Percentiles rank a stretch among this genome's conserved stretches.
Evolutionary conservation across 1,140 invertebrate species (phyloP).

Genomic region (Apis dorsata): DNA sequence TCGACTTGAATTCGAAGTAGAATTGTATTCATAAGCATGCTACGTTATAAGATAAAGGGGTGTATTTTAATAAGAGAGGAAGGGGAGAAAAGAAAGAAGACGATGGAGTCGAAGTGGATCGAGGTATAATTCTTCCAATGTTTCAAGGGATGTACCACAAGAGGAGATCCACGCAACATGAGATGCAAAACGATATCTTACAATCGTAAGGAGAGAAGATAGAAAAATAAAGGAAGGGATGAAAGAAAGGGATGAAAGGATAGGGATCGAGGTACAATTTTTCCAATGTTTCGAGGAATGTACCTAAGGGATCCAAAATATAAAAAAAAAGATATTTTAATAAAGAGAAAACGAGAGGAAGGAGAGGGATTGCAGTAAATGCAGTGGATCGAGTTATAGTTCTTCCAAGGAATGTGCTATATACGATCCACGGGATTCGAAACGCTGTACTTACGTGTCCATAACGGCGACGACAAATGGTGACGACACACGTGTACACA

Average conservation of each 20-base stretch:
- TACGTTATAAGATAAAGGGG: not conserved
- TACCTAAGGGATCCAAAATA: not conserved
- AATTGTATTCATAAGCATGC: conserved; percentile 2
- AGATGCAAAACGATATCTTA: too few species aligned
- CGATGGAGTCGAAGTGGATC: not conserved
- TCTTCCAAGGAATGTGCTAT: not conserved
- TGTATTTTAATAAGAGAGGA: not conserved
- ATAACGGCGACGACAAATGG: conserved; percentile 9
- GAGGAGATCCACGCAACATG: not conserved
- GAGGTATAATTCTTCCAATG: not conserved
- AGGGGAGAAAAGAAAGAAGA: not conserved
- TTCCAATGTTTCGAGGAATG: not conserved
- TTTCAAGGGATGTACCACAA: not conserved
- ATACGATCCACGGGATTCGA: not conserved
- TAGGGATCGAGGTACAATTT: not conserved
- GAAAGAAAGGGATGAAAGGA: not conserved
- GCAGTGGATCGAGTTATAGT: too few species aligned
- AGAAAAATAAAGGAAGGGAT: conserved; percentile 1
- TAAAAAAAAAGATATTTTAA: too few species aligned
- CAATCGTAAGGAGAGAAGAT: too few species aligned
- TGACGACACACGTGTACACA: conserved; percentile 15
- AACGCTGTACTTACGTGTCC: conserved; percentile 41
- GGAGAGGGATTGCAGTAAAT: too few species aligned
- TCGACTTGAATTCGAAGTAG: not conserved
- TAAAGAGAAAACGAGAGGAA: too few species aligned